Conservation (phyloP, 2,888 invertebrate genomes). For the Scrobipalpa atriplicella region DNA sequence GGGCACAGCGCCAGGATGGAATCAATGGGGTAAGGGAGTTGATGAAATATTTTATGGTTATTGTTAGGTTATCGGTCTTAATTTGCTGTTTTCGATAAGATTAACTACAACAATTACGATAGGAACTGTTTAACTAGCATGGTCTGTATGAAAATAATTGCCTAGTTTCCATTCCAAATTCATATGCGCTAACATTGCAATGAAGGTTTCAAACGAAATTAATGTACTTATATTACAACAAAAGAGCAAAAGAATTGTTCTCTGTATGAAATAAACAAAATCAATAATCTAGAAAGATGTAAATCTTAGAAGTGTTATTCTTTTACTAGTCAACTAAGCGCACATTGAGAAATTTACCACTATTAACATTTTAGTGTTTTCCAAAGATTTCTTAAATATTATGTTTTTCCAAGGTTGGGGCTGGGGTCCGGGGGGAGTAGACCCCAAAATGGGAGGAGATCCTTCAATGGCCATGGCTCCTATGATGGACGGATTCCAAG, state of each 20-base stretch:
- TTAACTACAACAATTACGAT: not conserved
- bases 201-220: no score
- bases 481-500: conserved; percentile 64
- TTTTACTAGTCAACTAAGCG: no score
- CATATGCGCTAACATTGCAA: no score
- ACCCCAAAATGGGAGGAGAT: conserved; percentile 62
- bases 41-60: conserved; percentile 1
- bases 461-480: conserved; percentile 58
- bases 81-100: not conserved
- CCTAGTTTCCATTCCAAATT: no score
- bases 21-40: conserved; percentile 72
- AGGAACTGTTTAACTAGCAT: not conserved
- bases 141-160: no score
- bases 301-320: no score
- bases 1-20: conserved; percentile 62
- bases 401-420: conserved; percentile 60
- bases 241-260: no score
- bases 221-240: no score
- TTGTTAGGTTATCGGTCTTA: not conserved
- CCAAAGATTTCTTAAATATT: not conserved
- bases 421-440: conserved; percentile 64
- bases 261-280: no score
- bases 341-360: no score
- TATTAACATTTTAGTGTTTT: no score
- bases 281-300: no score